A percentile compares a stretch with the other conserved stretches of the same genome.
Conservation (phyloP, 2,113 vertebrate genomes). For the Leptocoma aspasia region DNA sequence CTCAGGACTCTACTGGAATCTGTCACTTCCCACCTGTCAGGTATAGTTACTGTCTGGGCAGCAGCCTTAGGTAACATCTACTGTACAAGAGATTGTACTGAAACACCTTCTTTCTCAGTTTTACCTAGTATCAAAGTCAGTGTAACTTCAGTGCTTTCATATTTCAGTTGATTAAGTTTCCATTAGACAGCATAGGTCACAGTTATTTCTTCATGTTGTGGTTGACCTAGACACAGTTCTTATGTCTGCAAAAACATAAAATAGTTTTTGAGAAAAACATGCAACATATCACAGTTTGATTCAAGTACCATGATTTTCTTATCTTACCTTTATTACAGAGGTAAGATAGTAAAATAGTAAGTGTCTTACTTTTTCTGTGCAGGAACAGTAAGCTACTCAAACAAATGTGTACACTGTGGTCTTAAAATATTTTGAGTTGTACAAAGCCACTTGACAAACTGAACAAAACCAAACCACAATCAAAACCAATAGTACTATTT, state of each 20-base stretch:
- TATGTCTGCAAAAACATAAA: neutral
- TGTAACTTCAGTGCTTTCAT: neutral
- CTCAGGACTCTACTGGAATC: neutral
- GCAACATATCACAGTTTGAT: neutral
- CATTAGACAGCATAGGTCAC: neutral
- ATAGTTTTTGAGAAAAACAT: neutral
- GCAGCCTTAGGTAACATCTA: neutral
- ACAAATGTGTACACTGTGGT: neutral
- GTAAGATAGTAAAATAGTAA: too few species aligned
- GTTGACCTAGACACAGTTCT: neutral
- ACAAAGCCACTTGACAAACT: neutral
- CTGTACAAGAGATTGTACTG: neutral
- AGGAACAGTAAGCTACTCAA: neutral
- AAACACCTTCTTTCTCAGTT: too few species aligned
- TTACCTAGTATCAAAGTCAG: too few species aligned
- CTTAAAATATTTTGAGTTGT: neutral
- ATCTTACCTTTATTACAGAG: neutral
- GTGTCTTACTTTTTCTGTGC: too few species aligned
- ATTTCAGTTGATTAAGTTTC: neutral
- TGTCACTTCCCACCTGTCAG: fast-evolving
- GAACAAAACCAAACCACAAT: neutral
- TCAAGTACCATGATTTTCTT: neutral
- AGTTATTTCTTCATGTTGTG: neutral
- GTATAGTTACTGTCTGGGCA: fast-evolving
- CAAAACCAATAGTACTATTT: neutral